Evolutionary conservation across 2,797 vertebrate genomes (phyloP).

Genomic region (Lacerta agilis): DNA sequence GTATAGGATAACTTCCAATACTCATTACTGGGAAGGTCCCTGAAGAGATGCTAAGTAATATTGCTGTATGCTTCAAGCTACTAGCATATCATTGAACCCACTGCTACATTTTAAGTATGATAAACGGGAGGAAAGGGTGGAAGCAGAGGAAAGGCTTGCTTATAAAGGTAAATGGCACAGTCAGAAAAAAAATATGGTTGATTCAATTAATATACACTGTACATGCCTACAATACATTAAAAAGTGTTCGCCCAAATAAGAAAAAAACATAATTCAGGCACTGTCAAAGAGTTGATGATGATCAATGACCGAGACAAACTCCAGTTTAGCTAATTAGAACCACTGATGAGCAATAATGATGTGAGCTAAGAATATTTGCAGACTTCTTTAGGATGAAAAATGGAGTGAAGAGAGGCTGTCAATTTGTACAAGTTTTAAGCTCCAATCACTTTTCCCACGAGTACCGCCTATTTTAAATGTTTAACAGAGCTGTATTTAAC

Average conservation of each 20-base stretch:
- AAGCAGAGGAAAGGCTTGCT: constrained; percentile 8
- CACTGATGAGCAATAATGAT: constrained; percentile 88
- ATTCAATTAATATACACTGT: constrained; percentile 59
- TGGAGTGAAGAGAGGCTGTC: constrained; percentile 83
- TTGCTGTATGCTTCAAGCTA: constrained; percentile 38
- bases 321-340: constrained; percentile 86
- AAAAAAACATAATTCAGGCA: constrained; percentile 65
- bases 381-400: constrained; percentile 88
- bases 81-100: constrained; percentile 5
- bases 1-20: constrained; percentile 14
- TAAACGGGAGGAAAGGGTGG: constrained; percentile 2
- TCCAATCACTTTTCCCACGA: constrained; percentile 78
- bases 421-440: constrained; percentile 80
- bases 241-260: constrained; percentile 49
- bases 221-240: constrained; percentile 59
- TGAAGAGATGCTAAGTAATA: constrained; percentile 23
- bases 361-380: constrained; percentile 82
- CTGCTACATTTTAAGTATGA: constrained; percentile 17
- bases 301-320: constrained; percentile 85
- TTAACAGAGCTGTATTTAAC: constrained; percentile 73
- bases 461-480: constrained; percentile 77
- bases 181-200: constrained; percentile 20
- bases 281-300: constrained; percentile 85
- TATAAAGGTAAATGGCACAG: constrained; percentile 30
- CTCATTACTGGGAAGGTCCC: constrained; percentile 25